Evolutionary conservation across 2,888 invertebrate genomes (phyloP), one percentile per base, ranked within the genome.

Genomic region (Cylindroiulus punctatus): DNA sequence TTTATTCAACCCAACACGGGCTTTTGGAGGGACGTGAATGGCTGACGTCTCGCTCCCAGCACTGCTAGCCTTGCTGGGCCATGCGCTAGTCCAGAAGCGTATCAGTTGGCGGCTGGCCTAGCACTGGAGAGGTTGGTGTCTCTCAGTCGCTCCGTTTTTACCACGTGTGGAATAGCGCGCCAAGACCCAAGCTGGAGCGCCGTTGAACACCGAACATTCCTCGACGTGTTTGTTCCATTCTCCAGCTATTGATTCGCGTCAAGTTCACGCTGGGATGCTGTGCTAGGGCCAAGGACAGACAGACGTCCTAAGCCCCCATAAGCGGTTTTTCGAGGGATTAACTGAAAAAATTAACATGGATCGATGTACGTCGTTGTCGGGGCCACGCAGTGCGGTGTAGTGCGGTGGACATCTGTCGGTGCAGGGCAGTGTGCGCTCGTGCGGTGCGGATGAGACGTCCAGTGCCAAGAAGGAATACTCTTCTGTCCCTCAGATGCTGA

Each of bases 1-100:
- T 82, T 82, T 82, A 82, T 82, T 82, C 82, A 82, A 82, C 82
- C 42, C 82, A 42, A 82, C 36, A 82, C 42, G 82, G 82, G 36
- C 36, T 65, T 65, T 26, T 82, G 19, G 1, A 36, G 82, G 12
- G 36, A 32, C 42, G 82, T 82, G 42, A 36, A 42, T 36, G 42
- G 82, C 22, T 82, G 82, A 36, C 52, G 47, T 47, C 7, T n/a
- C 3, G 52, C 52, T 44, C 12, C 44, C 10, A 40, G 4, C 44
- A 44, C 8, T 12, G 44, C 8, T 12, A 12, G 44, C 12, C 44
- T 8, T 40, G 40, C 40, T n/a, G n/a, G n/a, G n/a, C n/a, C n/a
- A n/a, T n/a, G n/a, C n/a, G n/a, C n/a, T n/a, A n/a, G n/a, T 2
- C 36, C 36, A 36, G 36, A 36, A 36, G 44, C 8, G 19, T 65